Evolutionary conservation across 2,888 invertebrate species (phyloP), one percentile per base, ranked within the genome.

Genomic region (Tenthredo livida): DNA sequence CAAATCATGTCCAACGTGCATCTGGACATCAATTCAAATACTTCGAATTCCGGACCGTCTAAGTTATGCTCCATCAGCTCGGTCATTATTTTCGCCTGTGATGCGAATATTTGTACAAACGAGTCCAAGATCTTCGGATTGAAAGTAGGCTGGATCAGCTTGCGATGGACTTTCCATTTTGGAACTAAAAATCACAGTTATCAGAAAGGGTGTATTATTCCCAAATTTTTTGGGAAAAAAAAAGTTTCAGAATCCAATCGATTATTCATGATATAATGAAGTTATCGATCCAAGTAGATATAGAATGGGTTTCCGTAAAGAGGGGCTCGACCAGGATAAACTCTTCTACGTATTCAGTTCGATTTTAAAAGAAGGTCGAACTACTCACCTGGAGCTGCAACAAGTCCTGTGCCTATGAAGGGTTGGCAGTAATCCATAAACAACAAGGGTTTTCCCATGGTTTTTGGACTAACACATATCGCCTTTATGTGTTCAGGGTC

Each of bases 1-100:
- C 95, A 96, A 29, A 96, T 95, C 85, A 95, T 95, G 90, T 96
- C 96, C 88, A 96, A 91, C 88, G 95, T 95, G 89, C 95, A 95
- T 5, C 94, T 93, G 0, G 95, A 94, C 43, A 95, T 91, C 85
- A 94, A 94, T 85, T 94, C 94, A 88, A 94, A 95, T 7, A 95
- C 92, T 87, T 96, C 94, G 85, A 95, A 94, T 50, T 93, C 90
- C 0, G 92, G 92, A 84, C 92, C 92, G 0, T 92, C 94, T 37
- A 90, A 88, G 85, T 91, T 89, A 61, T 92, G 92, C 84, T 91
- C 88, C 37, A 96, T 90, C 70, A 94, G 93, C 2, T 94, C 88
- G 0, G 93, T 90, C 86, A 97, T 90, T 73, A 94, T 94, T 17
- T 93, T 91, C 65, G 95, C 93, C 90, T 96, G 95, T 86, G 95